Percentiles rank a stretch among this genome's conserved stretches.
These are phyloP conservation scores for Manduca sexta DNA, from an alignment of 1,140 invertebrate species.

Conservation along the genomic window DNA sequence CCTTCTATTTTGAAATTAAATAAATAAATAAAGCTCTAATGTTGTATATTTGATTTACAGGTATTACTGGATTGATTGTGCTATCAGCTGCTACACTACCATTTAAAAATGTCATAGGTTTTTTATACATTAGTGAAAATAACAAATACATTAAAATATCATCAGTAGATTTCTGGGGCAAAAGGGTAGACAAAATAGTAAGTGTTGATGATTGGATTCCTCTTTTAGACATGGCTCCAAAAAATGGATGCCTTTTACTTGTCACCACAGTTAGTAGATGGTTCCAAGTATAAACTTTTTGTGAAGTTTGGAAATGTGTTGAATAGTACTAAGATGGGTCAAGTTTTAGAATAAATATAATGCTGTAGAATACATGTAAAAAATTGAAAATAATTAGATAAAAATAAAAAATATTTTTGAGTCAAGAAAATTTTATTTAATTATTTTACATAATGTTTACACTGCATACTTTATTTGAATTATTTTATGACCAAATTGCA, in stretches of 20 bases:
- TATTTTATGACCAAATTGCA: too few species aligned
- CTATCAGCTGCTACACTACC: constrained; percentile 53
- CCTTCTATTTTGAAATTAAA: too few species aligned
- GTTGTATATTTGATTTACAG: constrained; percentile 44
- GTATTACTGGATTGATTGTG: constrained; percentile 48
- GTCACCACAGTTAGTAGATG: constrained; percentile 43
- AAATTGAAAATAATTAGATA: background rate
- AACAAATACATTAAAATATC: constrained; percentile 71
- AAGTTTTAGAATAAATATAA: constrained; percentile 46
- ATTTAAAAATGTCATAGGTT: constrained; percentile 72
- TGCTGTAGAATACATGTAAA: background rate
- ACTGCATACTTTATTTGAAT: too few species aligned
- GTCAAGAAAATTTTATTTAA: background rate
- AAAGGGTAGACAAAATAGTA: constrained; percentile 66
- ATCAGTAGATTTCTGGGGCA: constrained; percentile 74
- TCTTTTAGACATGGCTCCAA: constrained; percentile 52
- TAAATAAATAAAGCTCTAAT: too few species aligned
- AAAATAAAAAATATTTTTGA: background rate
- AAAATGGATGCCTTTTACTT: constrained; percentile 52
- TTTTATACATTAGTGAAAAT: constrained; percentile 73
- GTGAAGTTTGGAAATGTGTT: constrained; percentile 49
- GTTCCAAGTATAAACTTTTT: constrained; percentile 56
- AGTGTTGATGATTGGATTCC: constrained; percentile 64
- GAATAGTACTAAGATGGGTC: constrained; percentile 42
- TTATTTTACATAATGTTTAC: too few species aligned